Base-by-base conservation (phyloP, 2,797 vertebrate species). In the Syndactyla subalaris region DNA sequence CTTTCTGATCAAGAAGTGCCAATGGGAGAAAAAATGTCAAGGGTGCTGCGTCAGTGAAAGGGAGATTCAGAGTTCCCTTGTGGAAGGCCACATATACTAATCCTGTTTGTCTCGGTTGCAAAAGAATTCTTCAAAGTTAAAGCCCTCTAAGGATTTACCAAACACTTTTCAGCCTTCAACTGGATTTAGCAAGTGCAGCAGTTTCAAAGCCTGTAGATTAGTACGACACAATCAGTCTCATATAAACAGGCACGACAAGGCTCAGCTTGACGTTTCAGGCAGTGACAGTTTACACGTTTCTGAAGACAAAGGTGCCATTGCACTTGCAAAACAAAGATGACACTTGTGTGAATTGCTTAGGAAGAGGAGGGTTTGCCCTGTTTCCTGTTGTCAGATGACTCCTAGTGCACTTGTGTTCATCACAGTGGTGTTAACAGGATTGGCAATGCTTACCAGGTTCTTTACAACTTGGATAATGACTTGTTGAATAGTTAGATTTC, bases 181-280 rank as follows among this genome's bases (percentile, higher is more conserved):
- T 86, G 88, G 89, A 95, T 96, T 97, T 95, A 94, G 90, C 66
- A 59, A 84, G 84, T 52, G 87, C 74, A 94, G 79, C 88, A 68
- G 70, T 76, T 95, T 76, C 92, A 88, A 92, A 96, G 78, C 39
- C 66, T 71, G 89, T 77, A 95, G 95, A 96, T 96, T 96, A 96
- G 89, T 29, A 30, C 51, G 48, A 92, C 91, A 94, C 94, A 91
- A 89, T 83, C 91, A 59, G 91, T 63, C 89, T 88, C 39, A 5
- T 66, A 93, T 34, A 72, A 92, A 88, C 1, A 1, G 66, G 67
- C 89, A 58, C 36, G 34, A 55, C 91, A 77, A 70, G 86, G 78
- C 90, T 63, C 93, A 93, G 91, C 84, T 41, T 83, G 94, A 68
- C 49, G 59, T 45, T 78, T 77, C 91, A 72, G 76, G 46, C 96